Base-by-base conservation (phyloP, 1,140 invertebrate species). In the Solen grandis region DNA sequence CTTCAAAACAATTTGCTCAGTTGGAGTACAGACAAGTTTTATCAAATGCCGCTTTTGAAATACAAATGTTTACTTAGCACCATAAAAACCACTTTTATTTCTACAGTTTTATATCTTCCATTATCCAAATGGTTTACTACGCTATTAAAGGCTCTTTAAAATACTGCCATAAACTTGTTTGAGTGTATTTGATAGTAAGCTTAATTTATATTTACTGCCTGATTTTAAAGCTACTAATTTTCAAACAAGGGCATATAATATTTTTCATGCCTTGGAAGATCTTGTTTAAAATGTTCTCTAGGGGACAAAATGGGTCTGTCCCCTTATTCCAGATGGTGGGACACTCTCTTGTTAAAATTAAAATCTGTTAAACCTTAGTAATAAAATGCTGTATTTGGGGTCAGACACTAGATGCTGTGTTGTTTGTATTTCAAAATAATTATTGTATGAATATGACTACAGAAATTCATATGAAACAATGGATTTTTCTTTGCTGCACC, bases 221-320 rank as follows among this genome's bases (percentile, higher is more conserved):
- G 27, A n/a, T 65, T 76, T 76, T 65, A 76, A 66, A 57, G 74
- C 74, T 76, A 66, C 74, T 76, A 76, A 65, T 76, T 66, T 76
- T 27, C n/a, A 35, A 76, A 54, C 29, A 27, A 65, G 62, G 59
- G 35, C 57, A 22, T 54, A 52, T 69, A 50, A 69, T 52, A 69
- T 16, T n/a, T n/a, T 35, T 41, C 8, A 25, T 66, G 62, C 36
- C 5, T 41, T 16, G 36, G 4, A n/a, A 25, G 38, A 38, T n/a
- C 25, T 66, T 46, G 38, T 63, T 31, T 66, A 41, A 41, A 66
- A 41, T 4, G 19, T 46, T 66, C n/a, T 38, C 13, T 25, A 27
- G 10, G 50, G 29, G 62, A 38, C n/a, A n/a, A 46, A 66, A 46
- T 66, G 62, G 50, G 38, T 25, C 33, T 60, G n/a, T n/a, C n/a